These are phyloP conservation scores for Proctacanthus coquilletti DNA, from an alignment of 1,140 invertebrate species.

Conservation along the genomic window DNA sequence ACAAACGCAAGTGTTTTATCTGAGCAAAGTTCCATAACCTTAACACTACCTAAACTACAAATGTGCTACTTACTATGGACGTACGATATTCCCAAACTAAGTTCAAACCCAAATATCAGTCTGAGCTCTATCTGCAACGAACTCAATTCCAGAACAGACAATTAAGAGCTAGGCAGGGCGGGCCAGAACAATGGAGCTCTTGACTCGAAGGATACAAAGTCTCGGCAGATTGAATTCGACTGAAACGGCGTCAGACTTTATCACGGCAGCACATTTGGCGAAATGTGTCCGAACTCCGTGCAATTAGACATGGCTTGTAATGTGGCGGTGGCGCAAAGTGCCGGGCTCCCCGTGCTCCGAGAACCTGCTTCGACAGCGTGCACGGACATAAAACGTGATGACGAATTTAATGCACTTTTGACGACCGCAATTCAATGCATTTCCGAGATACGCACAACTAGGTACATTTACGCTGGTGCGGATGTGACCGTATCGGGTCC, in stretches of 20 bases:
- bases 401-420: slow-evolving; percentile 1
- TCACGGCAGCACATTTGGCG: neutral
- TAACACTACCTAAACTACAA: too few relatives aligned
- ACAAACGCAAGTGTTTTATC: too few relatives aligned
- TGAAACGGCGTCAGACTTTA: neutral
- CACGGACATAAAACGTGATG: neutral
- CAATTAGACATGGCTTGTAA: neutral
- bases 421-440: slow-evolving; percentile 1
- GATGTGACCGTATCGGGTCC: neutral
- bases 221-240: neutral
- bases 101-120: too few relatives aligned
- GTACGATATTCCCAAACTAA: too few relatives aligned
- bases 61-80: too few relatives aligned
- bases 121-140: too few relatives aligned
- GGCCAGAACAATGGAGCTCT: too few relatives aligned
- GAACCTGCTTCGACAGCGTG: neutral
- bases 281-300: neutral
- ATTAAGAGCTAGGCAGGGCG: too few relatives aligned
- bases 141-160: too few relatives aligned
- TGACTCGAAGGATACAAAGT: neutral
- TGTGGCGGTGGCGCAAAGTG: too few relatives aligned
- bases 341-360: too few relatives aligned
- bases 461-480: neutral
- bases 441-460: neutral
- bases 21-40: too few relatives aligned